Percentiles rank a stretch among this genome's conserved stretches.
These are phyloP conservation scores for Cheilosia scutellata DNA, from an alignment of 2,888 invertebrate genomes.

Conservation along the genomic window DNA sequence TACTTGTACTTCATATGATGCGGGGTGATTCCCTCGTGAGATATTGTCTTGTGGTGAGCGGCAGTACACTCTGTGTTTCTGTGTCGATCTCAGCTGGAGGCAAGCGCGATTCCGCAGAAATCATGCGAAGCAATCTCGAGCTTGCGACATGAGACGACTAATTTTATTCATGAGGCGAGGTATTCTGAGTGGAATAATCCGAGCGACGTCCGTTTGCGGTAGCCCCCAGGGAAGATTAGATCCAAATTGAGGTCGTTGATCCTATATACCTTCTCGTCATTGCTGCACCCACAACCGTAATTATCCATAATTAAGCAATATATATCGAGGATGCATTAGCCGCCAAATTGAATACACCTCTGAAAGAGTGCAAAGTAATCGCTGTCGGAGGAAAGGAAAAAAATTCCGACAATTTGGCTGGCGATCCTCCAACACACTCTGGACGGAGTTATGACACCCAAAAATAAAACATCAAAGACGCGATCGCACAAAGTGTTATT, in stretches of 20 bases:
- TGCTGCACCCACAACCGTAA: conserved; percentile 19
- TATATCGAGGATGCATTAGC: neutral
- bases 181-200: neutral
- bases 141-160: conserved; percentile 19
- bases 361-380: conserved; percentile 26
- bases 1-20: neutral
- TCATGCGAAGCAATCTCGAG: conserved; percentile 40
- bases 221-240: neutral
- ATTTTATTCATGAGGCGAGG: conserved; percentile 12
- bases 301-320: conserved; percentile 34
- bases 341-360: neutral
- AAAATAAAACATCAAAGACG: conserved; percentile 6
- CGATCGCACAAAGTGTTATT: conserved; percentile 21
- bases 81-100: conserved; percentile 46
- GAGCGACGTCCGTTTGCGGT: neutral
- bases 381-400: neutral
- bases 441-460: conserved; percentile 37
- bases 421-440: conserved; percentile 12
- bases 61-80: conserved; percentile 1
- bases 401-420: neutral
- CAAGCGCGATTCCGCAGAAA: conserved; percentile 38
- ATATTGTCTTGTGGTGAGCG: conserved; percentile 14
- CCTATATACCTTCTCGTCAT: neutral
- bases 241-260: conserved; percentile 25
- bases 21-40: conserved; percentile 36